Conservation (phyloP, 2,888 invertebrate species). For the Heliconius cydno region DNA sequence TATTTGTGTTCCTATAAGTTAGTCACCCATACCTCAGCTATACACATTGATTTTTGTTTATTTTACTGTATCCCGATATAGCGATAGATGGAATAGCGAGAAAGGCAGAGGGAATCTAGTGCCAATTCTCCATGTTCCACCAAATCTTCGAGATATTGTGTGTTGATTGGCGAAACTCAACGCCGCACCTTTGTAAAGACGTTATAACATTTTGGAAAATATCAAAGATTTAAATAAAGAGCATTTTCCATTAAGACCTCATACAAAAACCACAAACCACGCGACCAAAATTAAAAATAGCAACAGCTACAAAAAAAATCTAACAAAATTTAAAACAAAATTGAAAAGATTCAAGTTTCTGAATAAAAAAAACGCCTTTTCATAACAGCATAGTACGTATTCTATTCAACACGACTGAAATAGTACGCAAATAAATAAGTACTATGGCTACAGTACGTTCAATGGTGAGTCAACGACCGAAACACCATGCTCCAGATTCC, state of each 20-base stretch:
- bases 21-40: too few relatives aligned
- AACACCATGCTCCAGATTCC: slow-evolving; percentile 38
- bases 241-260: background rate
- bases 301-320: background rate
- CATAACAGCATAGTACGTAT: background rate
- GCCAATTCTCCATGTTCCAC: background rate
- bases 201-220: too few relatives aligned
- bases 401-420: slow-evolving; percentile 26
- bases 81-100: too few relatives aligned
- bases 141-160: background rate
- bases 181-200: background rate
- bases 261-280: too few relatives aligned
- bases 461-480: slow-evolving; percentile 40
- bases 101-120: too few relatives aligned
- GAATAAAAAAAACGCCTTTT: slow-evolving; percentile 22
- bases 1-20: too few relatives aligned
- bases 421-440: slow-evolving; percentile 29
- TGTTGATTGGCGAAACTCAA: background rate
- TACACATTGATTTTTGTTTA: too few relatives aligned
- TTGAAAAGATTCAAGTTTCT: background rate
- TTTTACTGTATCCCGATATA: too few relatives aligned
- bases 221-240: background rate
- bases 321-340: background rate
- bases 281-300: background rate
- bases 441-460: background rate